A percentile compares a stretch with the other conserved stretches of the same genome.
phyloP scores from a whole-genome alignment of 2,113 vertebrate genomes.

The Hepsetus odoe region DNA sequence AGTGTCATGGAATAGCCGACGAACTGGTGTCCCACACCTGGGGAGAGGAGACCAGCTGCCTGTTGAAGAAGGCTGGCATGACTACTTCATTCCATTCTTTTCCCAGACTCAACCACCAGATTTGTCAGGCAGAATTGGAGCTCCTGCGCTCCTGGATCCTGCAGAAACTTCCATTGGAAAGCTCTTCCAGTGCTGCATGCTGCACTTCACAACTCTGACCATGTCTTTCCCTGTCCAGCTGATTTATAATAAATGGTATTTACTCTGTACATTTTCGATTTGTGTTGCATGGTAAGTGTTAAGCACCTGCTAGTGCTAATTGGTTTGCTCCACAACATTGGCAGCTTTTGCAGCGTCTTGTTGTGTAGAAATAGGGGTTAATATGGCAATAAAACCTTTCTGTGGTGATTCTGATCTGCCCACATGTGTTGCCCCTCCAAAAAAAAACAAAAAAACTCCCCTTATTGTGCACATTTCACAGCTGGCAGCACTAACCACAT shows the following conservation, averaged over 20 bases:
- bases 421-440: slow-evolving; percentile 27
- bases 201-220: not conserved
- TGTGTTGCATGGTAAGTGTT: not conserved
- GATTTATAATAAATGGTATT: slow-evolving; percentile 13
- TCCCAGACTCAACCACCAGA: slow-evolving; percentile 80
- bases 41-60: slow-evolving; percentile 82
- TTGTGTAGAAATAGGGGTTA: slow-evolving; percentile 26
- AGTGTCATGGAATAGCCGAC: slow-evolving; percentile 85
- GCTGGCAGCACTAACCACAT: slow-evolving; percentile 49
- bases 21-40: slow-evolving; percentile 83
- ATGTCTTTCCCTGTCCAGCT: not conserved
- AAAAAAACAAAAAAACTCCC: slow-evolving; percentile 24
- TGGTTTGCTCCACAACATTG: slow-evolving; percentile 19
- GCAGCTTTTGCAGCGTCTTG: slow-evolving; percentile 4
- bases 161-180: slow-evolving; percentile 73
- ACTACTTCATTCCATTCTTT: slow-evolving; percentile 76
- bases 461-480: slow-evolving; percentile 52
- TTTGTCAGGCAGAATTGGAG: slow-evolving; percentile 79
- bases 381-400: slow-evolving; percentile 42
- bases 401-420: slow-evolving; percentile 29
- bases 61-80: slow-evolving; percentile 79
- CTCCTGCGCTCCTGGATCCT: slow-evolving; percentile 83
- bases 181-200: not conserved
- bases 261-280: not conserved
- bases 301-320: slow-evolving; percentile 28